A percentile compares a stretch with the other conserved stretches of the same genome.
phyloP scores from a whole-genome alignment of 2,888 invertebrate species.

The Hydropsyche betteni region DNA sequence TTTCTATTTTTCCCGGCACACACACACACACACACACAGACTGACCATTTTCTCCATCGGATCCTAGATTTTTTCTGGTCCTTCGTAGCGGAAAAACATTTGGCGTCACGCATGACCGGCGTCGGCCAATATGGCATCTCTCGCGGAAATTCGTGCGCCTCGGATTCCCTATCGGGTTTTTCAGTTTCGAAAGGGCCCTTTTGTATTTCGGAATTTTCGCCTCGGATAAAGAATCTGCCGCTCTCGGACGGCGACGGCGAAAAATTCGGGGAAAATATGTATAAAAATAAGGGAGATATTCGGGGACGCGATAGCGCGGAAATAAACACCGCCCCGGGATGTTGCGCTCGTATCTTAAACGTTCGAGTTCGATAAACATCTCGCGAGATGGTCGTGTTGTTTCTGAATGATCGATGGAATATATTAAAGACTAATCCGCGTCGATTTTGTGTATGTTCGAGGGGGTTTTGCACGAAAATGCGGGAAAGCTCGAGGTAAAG shows the following conservation, averaged over 20 bases:
- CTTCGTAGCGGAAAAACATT: constrained; percentile 25
- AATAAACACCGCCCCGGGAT: background rate
- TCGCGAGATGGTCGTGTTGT: too few species aligned
- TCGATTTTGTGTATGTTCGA: too few species aligned
- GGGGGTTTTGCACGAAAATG: too few species aligned
- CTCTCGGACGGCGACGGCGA: background rate
- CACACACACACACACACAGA: background rate
- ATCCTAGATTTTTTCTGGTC: background rate
- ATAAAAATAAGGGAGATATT: background rate
- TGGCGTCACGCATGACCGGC: constrained; percentile 23
- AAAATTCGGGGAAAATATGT: background rate
- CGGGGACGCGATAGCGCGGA: background rate
- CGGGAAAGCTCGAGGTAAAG: too few species aligned
- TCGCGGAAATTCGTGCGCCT: constrained; percentile 6
- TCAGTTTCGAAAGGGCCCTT: constrained; percentile 18
- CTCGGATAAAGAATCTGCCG: background rate
- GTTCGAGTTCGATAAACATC: too few species aligned
- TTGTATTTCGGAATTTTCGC: constrained; percentile 13
- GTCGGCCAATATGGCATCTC: constrained; percentile 21
- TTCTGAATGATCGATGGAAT: too few species aligned
- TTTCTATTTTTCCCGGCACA: background rate
- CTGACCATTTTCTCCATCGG: constrained; percentile 5
- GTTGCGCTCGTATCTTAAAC: too few species aligned
- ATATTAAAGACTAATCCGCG: too few species aligned
- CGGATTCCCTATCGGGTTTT: constrained; percentile 25